Evolutionary conservation across 2,888 invertebrate species (phyloP).

Genomic region (Galeruca laticollis): DNA sequence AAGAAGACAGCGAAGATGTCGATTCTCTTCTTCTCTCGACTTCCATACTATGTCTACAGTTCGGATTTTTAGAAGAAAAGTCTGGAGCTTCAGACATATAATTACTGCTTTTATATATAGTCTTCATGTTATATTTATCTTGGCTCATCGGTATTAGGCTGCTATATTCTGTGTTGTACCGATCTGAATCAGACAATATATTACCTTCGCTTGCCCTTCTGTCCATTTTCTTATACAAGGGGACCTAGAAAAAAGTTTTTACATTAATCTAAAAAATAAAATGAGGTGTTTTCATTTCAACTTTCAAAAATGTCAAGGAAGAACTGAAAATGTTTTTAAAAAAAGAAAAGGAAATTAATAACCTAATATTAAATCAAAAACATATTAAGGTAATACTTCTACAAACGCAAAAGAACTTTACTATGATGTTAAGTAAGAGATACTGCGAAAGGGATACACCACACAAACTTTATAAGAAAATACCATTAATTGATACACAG

Average conservation of each 20-base stretch:
- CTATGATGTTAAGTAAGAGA: too few species aligned
- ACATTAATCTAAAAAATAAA: not conserved
- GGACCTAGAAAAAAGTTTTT: constrained; percentile 51
- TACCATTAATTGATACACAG: too few species aligned
- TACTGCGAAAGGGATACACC: too few species aligned
- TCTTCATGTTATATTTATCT: constrained; percentile 50
- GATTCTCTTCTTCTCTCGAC: constrained; percentile 71
- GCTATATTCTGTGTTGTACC: constrained; percentile 41
- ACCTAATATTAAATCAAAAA: too few species aligned
- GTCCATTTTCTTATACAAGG: constrained; percentile 64
- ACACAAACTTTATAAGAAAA: too few species aligned
- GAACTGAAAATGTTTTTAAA: too few species aligned
- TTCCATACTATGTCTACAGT: constrained; percentile 67
- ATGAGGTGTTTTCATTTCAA: too few species aligned
- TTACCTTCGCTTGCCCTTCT: constrained; percentile 70
- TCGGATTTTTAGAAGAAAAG: constrained; percentile 58
- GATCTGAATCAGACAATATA: constrained; percentile 57
- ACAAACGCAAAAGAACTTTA: too few species aligned
- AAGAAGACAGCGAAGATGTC: constrained; percentile 73
- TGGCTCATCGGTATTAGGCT: constrained; percentile 38
- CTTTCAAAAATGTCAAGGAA: too few species aligned
- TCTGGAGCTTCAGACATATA: constrained; percentile 46
- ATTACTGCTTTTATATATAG: constrained; percentile 52
- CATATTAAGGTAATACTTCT: too few species aligned
- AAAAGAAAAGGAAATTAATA: too few species aligned